phyloP scores from a whole-genome alignment of 2,113 vertebrate genomes.

The Synchiropus splendidus region DNA sequence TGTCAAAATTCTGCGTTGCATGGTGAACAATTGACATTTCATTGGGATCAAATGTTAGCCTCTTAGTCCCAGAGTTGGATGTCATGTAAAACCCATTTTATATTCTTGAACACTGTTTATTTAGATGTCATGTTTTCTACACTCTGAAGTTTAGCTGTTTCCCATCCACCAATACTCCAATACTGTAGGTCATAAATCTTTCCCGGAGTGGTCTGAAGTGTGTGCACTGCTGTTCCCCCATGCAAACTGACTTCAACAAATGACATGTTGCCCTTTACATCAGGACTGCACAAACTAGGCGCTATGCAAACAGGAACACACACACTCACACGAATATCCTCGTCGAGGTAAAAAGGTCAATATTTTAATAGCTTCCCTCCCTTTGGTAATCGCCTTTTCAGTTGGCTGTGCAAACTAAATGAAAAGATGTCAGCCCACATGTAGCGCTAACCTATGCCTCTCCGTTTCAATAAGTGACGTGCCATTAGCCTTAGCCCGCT shows the following conservation, averaged over 20 bases:
- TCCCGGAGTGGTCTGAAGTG: too few species aligned
- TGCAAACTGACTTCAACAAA: conserved; percentile 32
- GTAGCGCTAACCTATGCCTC: conserved; percentile 49
- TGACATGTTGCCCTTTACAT: conserved; percentile 55
- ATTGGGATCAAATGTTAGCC: too few species aligned
- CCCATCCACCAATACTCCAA: too few species aligned
- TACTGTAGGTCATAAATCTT: too few species aligned
- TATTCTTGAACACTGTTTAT: too few species aligned
- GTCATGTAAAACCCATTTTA: too few species aligned
- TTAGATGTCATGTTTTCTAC: too few species aligned
- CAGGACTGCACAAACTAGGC: conserved; percentile 32
- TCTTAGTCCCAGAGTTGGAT: too few species aligned
- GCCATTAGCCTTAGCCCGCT: conserved; percentile 43
- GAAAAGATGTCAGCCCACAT: conserved; percentile 43
- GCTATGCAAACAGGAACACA: conserved; percentile 16
- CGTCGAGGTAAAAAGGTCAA: conserved; percentile 55
- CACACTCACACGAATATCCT: conserved; percentile 12
- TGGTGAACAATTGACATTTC: too few species aligned
- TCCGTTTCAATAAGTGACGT: conserved; percentile 51
- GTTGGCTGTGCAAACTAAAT: conserved; percentile 53
- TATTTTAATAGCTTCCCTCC: conserved; percentile 55
- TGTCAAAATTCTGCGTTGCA: too few species aligned
- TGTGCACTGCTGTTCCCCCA: neutral
- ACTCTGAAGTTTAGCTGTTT: too few species aligned
- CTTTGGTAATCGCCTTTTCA: conserved; percentile 56